Base-by-base conservation (phyloP, 2,797 vertebrate species). In the Cuculus canorus region DNA sequence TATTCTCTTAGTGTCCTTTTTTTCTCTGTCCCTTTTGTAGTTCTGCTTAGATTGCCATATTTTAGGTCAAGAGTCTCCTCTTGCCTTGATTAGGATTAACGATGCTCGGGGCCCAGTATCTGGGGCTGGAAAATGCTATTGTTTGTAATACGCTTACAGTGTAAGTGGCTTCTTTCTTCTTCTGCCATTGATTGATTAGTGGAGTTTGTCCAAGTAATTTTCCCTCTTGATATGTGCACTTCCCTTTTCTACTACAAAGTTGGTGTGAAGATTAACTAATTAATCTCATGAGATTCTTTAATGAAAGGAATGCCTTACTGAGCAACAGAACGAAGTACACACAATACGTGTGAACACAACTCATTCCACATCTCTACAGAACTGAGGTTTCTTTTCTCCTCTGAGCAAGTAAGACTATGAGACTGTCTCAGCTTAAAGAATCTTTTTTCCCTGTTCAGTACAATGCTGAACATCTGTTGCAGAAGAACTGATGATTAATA, bases 221-320 rank as follows among this genome's bases (percentile, higher is more conserved):
- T 91, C 70, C 18, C 43, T 86, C 94, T 91, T 93, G 70, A 86
- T 93, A 47, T 54, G 56, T 75, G 53, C 0, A 10, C 71, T 86
- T 84, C 52, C 63, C 45, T 88, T 57, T 63, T 92, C 35, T 43
- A 53, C 66, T 66, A 77, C 52, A 53, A 79, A 92, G 73, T 70
- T 91, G 54, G 77, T 93, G 50, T 95, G 96, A 88, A 93, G 88
- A 92, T 95, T 94, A 91, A 54, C 82, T 96, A 96, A 96, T 92
- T 94, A 90, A 94, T 96, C 79, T 91, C 92, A 52, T 39, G 92
- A 94, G 92, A 90, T 95, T 89, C 87, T 92, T 86, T 66, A 91
- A 79, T 66, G 80, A 93, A 80, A 92, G 52, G 60, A 95, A 52
- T 64, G 64, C 60, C 71, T 93, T 92, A 82, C 90, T 68, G 66